Evolutionary conservation across 2,888 invertebrate species (phyloP).

Genomic region (Ditula angustiorana): DNA sequence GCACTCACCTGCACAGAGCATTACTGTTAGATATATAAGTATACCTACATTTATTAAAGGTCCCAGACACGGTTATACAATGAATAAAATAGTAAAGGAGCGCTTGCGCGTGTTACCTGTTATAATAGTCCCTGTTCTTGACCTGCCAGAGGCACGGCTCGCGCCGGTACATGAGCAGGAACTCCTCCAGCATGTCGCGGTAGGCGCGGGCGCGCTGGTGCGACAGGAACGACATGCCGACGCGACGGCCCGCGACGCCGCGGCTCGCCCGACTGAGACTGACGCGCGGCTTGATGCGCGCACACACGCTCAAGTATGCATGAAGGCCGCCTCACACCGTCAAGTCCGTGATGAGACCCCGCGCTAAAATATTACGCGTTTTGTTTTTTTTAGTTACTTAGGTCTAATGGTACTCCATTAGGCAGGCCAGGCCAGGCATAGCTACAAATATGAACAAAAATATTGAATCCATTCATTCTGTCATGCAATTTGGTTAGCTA

Average conservation of each 20-base stretch:
- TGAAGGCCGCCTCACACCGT: background rate
- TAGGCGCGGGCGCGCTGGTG: background rate
- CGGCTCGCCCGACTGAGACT: no score
- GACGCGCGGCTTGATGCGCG: background rate
- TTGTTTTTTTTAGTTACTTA: no score
- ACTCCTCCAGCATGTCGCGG: background rate
- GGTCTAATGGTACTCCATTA: no score
- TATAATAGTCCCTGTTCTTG: background rate
- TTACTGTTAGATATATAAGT: no score
- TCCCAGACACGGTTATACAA: background rate
- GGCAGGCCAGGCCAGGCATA: no score
- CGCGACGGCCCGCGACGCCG: background rate
- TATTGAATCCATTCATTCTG: no score
- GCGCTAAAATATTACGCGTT: no score
- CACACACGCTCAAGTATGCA: conserved; percentile 1
- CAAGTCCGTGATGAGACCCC: background rate
- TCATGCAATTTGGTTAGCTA: no score
- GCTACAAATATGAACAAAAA: no score
- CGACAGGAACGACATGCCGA: background rate
- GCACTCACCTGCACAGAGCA: background rate
- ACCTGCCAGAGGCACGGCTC: background rate
- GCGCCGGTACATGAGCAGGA: background rate
- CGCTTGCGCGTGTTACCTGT: no score
- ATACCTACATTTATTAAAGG: no score
- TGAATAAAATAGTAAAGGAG: no score